Base-by-base conservation (phyloP, 2,888 invertebrate species). In the Rapana venosa region DNA sequence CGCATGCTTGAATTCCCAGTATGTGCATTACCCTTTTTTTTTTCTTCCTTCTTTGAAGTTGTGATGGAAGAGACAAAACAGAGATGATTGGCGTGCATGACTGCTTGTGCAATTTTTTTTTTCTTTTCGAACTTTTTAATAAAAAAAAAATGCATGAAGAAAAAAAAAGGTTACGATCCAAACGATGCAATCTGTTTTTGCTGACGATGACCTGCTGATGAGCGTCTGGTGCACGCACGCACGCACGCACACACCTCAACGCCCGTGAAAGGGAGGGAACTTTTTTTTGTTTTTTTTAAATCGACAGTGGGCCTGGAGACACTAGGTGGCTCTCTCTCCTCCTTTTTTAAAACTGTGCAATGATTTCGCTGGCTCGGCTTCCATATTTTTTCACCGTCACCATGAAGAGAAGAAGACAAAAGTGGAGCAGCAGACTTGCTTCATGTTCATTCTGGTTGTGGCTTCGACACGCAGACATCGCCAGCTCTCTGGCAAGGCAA, bases 401-500 rank as follows among this genome's bases (percentile, higher is more conserved):
- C 32, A 79, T 26, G 0, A 35, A 32, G 47, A 47, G 0, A 35
- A 32, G 47, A 47, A 47, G 47, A 47, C 8, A 8, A 47, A 47
- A 47, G 47, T 5, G 47, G 47, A 47, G 8, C 47, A 47, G 32
- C 35, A n/a, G 30, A 35, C 15, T 79, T n/a, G 36, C 22, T 22
- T 66, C 13, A 8, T 47, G 47, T 83, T 8, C 8, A 22, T 83
- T 83, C 81, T 83, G 81, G 81, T 83, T 83, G 81, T 83, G 81
- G 47, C 36, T 74, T 74, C n/a, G 8, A 35, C 32, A 79, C 8
- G 4, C 8, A 8, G 4, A 47, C 47, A 47, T 2, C 47, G 8
- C 47, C 47, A 8, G 47, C 47, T 47, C n/a, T 47, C 47, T 47
- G 47, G 47, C 47, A 47, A 47, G 47, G 47, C 47, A 47, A 47